Evolutionary conservation across 2,113 vertebrate species (phyloP).

Genomic region (Neomonachus schauinslandi): DNA sequence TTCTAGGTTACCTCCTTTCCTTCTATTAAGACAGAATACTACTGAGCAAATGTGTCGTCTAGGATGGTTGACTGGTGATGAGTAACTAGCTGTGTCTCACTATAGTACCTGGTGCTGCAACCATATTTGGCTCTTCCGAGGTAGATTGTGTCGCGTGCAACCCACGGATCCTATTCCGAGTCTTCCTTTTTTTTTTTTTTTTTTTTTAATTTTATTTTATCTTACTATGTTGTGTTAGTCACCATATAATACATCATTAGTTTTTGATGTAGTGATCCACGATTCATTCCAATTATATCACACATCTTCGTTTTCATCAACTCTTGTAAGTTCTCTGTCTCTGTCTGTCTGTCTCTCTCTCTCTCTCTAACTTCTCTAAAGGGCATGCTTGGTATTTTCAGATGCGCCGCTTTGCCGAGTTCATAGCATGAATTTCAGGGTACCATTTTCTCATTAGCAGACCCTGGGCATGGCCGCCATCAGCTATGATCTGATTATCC

Average conservation of each 20-base stretch:
- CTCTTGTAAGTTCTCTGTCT: not conserved
- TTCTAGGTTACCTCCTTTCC: not conserved
- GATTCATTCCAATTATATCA: not conserved
- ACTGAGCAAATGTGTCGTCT: not conserved
- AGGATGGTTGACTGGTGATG: constrained; percentile 47
- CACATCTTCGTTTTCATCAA: not conserved
- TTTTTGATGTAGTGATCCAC: no score
- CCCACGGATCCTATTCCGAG: not conserved
- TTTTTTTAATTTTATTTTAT: no score
- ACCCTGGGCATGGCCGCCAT: constrained; percentile 23
- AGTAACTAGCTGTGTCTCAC: constrained; percentile 29
- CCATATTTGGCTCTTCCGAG: not conserved
- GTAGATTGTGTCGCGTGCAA: accelerated
- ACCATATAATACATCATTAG: no score
- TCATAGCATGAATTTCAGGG: not conserved
- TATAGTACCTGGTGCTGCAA: not conserved
- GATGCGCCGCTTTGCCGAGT: not conserved
- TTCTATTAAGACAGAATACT: not conserved
- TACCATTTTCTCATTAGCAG: constrained; percentile 58
- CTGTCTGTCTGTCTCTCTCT: not conserved
- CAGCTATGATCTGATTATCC: constrained; percentile 69
- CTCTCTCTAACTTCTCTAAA: not conserved
- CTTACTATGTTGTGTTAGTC: no score
- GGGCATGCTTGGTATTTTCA: not conserved
- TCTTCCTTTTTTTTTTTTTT: not conserved